Base-by-base conservation (phyloP, 1,140 invertebrate species). In the Halyomorpha halys region DNA sequence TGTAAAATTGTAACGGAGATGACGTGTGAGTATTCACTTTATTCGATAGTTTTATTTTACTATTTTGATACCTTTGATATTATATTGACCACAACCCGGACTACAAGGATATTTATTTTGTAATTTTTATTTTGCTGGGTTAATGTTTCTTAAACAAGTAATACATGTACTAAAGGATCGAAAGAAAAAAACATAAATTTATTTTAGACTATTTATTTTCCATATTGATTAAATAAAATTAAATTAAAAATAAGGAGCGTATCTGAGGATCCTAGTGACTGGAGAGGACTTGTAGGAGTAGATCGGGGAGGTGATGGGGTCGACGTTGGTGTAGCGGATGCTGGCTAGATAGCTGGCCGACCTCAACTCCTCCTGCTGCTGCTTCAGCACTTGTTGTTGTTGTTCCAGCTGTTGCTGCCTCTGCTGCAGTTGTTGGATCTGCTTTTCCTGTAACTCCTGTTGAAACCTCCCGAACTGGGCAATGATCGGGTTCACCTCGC, bases 221-320 rank as follows among this genome's bases (percentile, higher is more conserved):
- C n/a, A n/a, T n/a, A n/a, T 30, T 30, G 3, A 30, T 30, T 30
- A 4, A 30, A 30, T 30, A 30, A 30, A 4, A 4, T 30, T 30
- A 8, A 30, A 3, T 30, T 13, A 39, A 39, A 6, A 39, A 39
- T 21, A 27, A 8, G 27, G 49, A 64, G 49, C 63, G n/a, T 39
- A 61, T 30, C 62, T 67, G n/a, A 70, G 62, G 44, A 70, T 65
- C 14, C 69, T 56, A 13, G 67, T 61, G 30, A 70, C 47, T 1
- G 69, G 69, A 3, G 63, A 39, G 23, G 63, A 56, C 25, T 64
- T 64, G 63, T 69, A 70, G 16, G 69, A 61, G 64, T 70, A 70
- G 69, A 70, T 63, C 8, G 70, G 70, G 27, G 67, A 66, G 3
- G 62, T 47, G 63, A 71, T 69, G 11, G 70, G 70, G 18, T 69